Percentiles rank a stretch among this genome's conserved stretches.
phyloP scores from a whole-genome alignment of 1,140 invertebrate genomes.

The Pteromalus puparum region DNA sequence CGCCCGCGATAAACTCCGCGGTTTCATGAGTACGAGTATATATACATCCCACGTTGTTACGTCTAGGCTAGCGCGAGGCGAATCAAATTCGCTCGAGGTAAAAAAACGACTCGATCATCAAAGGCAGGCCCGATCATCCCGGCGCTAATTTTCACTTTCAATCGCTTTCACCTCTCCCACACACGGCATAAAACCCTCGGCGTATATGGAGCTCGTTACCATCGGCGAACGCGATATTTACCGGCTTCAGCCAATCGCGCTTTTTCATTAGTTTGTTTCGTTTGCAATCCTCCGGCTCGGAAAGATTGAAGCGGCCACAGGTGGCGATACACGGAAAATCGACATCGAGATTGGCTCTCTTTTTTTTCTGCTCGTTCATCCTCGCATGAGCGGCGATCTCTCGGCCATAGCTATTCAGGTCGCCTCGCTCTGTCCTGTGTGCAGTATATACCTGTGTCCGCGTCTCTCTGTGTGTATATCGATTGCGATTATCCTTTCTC shows the following conservation, averaged over 20 bases:
- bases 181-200: neutral
- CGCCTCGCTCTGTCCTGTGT: neutral
- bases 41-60: too few relatives aligned
- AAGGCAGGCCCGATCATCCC: neutral
- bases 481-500: slow-evolving; percentile 26
- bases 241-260: neutral
- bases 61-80: too few relatives aligned
- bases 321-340: slow-evolving; percentile 33
- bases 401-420: slow-evolving; percentile 59
- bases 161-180: neutral
- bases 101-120: neutral
- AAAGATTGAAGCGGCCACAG: slow-evolving; percentile 38
- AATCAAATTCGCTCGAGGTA: neutral
- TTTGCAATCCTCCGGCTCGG: neutral
- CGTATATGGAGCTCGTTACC: neutral
- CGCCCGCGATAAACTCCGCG: neutral
- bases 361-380: neutral
- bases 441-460: neutral
- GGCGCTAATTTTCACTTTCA: slow-evolving; percentile 9
- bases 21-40: neutral
- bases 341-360: slow-evolving; percentile 53
- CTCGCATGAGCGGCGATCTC: slow-evolving; percentile 15
- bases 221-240: slow-evolving; percentile 1
- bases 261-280: slow-evolving; percentile 14
- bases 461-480: neutral